Evolutionary conservation across 2,888 invertebrate genomes (phyloP), one percentile per base, ranked within the genome.

Genomic region (Parelbella ahira): DNA sequence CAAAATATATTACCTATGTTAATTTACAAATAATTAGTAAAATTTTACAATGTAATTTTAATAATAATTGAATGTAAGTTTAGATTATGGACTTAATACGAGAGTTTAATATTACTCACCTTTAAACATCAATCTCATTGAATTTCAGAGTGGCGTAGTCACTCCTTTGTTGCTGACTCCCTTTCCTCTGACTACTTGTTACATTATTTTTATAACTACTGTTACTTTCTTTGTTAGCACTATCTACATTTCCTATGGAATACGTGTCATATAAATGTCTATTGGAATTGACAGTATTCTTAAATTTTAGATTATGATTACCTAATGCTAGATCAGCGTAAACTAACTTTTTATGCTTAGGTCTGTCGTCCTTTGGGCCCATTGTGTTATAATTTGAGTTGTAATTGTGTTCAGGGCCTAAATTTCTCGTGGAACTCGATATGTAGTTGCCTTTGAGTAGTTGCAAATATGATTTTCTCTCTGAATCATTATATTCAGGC

Each of bases 251-350:
- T 45, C 80, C 78, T 76, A 83, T 77, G 65, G 86, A 67, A 67
- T 88, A 88, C 44, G 87, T 87, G 61, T 84, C 88, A 66, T 88
- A 88, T 63, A 88, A 76, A 60, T 87, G 88, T 70, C 88, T 82
- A 78, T 88, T 88, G 49, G 88, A 88, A 80, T 88, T 88, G 74
- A 88, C 88, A 57, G 88, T 88, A 68, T 88, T 88, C 66, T 88
- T 88, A 80, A 88, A 88, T 61, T 88, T 88, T 73, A 88, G 68
- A 72, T 88, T 88, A 77, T 88, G 88, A 64, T 88, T 88, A 62
- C 86, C 87, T 79, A 88, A 75, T 20, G 88, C 88, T 80, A 88
- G 68, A 60, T 88, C 88, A 51, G 88, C 88, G 56, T 88, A 88
- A 34, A 88, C 88, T 75, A 88, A 66, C 57, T 86, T 88, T 74